Percentiles rank a stretch among this genome's conserved stretches.
phyloP scores from a whole-genome alignment of 2,113 vertebrate genomes.

The Passer domesticus region DNA sequence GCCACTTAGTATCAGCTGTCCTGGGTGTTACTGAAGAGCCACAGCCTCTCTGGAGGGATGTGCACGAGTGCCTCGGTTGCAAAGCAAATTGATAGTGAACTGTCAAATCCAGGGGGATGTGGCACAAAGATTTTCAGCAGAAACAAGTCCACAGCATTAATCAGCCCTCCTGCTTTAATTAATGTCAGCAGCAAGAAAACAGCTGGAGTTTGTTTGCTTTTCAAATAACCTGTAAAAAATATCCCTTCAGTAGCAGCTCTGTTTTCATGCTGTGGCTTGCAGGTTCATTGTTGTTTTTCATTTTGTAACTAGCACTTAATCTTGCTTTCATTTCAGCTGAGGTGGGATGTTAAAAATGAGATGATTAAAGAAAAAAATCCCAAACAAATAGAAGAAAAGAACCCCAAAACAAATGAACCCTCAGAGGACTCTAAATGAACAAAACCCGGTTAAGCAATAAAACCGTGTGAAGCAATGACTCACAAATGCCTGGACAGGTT shows the following conservation, averaged over 20 bases:
- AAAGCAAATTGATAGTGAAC: neutral
- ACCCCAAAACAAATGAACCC: neutral
- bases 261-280: neutral
- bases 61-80: fast-evolving
- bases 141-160: neutral
- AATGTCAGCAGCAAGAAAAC: neutral
- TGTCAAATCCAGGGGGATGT: neutral
- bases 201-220: conserved; percentile 33
- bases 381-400: neutral
- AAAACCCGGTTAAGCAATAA: neutral
- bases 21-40: neutral
- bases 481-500: neutral
- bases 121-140: neutral
- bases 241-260: neutral
- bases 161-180: neutral
- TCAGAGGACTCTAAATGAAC: neutral
- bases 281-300: neutral
- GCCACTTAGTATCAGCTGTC: neutral
- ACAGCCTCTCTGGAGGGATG: neutral
- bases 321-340: neutral
- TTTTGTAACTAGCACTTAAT: neutral
- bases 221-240: neutral
- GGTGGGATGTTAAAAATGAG: neutral
- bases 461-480: neutral
- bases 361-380: neutral